Percentiles rank a stretch among this genome's conserved stretches.
phyloP scores from a whole-genome alignment of 1,140 invertebrate genomes.

The Sinonovacula constricta region DNA sequence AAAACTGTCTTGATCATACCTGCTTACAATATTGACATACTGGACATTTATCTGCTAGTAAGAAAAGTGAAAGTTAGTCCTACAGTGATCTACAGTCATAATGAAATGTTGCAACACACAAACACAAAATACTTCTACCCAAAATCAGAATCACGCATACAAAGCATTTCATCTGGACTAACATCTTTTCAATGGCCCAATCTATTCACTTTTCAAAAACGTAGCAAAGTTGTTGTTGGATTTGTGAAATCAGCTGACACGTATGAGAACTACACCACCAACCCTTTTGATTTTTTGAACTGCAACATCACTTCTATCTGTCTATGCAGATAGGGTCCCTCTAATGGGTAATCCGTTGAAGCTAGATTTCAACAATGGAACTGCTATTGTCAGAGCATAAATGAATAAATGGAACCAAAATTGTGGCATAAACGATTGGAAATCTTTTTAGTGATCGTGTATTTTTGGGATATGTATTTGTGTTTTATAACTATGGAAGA shows the following conservation, averaged over 20 bases:
- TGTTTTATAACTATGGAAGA: no score
- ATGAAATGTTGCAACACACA: slow-evolving; percentile 17
- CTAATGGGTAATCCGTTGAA: slow-evolving; percentile 16
- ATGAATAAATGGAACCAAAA: no score
- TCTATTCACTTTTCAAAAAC: slow-evolving; percentile 22
- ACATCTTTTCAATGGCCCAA: slow-evolving; percentile 21
- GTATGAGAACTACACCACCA: slow-evolving; percentile 14
- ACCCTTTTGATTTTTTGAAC: slow-evolving; percentile 26
- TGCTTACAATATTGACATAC: no score
- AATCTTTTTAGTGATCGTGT: no score
- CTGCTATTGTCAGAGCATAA: no score
- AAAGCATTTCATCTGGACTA: slow-evolving; percentile 23
- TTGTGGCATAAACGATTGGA: no score
- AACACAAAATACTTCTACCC: slow-evolving; percentile 21
- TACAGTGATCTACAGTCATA: slow-evolving; percentile 23
- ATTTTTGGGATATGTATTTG: no score
- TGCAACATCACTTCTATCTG: slow-evolving; percentile 10
- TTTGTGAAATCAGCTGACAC: slow-evolving; percentile 28
- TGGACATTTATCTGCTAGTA: slow-evolving; percentile 23
- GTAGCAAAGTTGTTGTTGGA: slow-evolving; percentile 10
- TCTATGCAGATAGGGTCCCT: slow-evolving; percentile 23
- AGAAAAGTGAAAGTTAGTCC: slow-evolving; percentile 30
- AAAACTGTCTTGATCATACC: slow-evolving; percentile 10
- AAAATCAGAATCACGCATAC: slow-evolving; percentile 8
- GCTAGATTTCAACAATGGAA: slow-evolving; percentile 7